A percentile compares a stretch with the other conserved stretches of the same genome.
phyloP scores from a whole-genome alignment of 2,113 vertebrate genomes.

The Nanorana parkeri region DNA sequence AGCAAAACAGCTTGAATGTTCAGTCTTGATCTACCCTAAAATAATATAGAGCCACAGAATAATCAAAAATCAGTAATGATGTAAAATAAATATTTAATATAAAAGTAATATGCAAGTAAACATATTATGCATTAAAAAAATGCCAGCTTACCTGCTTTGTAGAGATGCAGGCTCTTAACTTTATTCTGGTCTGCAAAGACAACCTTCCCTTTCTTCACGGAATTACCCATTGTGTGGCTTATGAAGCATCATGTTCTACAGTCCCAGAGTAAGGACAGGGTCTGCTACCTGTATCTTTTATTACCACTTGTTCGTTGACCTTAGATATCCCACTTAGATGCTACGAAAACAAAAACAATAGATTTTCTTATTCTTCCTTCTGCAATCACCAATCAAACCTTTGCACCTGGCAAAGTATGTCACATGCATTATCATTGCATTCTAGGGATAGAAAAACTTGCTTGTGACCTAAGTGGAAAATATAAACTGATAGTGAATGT shows the following conservation, averaged over 20 bases:
- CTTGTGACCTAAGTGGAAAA: too few relatives aligned
- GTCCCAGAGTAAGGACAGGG: neutral
- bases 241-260: slow-evolving; percentile 20
- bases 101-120: too few relatives aligned
- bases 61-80: too few relatives aligned
- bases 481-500: neutral
- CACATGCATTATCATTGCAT: neutral
- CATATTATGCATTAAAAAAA: neutral
- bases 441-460: neutral
- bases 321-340: slow-evolving; percentile 18
- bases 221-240: slow-evolving; percentile 57
- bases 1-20: too few relatives aligned
- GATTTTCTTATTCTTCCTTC: neutral
- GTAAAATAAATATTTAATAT: too few relatives aligned
- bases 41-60: too few relatives aligned
- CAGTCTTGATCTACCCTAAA: too few relatives aligned
- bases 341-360: slow-evolving; percentile 5
- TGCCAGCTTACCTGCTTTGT: slow-evolving; percentile 46
- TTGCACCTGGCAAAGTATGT: slow-evolving; percentile 29
- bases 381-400: slow-evolving; percentile 15
- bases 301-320: slow-evolving; percentile 23
- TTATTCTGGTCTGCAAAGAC: slow-evolving; percentile 55
- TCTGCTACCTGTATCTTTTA: slow-evolving; percentile 16
- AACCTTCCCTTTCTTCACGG: slow-evolving; percentile 53
- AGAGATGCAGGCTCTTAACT: slow-evolving; percentile 52